phyloP scores from a whole-genome alignment of 2,888 invertebrate genomes.

The Hedya salicella region DNA sequence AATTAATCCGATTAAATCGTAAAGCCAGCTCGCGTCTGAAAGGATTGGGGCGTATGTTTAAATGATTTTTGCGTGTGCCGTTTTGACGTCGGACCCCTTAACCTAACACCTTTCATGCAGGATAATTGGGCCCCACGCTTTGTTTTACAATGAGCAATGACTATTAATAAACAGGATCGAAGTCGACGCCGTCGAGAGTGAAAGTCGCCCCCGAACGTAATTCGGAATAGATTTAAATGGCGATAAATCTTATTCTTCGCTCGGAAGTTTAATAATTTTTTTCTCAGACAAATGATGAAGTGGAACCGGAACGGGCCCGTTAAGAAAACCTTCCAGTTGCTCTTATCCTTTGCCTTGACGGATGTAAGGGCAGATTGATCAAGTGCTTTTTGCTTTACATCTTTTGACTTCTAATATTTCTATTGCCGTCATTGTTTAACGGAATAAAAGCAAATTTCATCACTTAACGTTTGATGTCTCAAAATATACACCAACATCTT shows the following conservation, averaged over 20 bases:
- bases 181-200: conserved; percentile 50
- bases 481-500: neutral
- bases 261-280: conserved; percentile 57
- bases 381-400: neutral
- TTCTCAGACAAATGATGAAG: conserved; percentile 59
- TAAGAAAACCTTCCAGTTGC: conserved; percentile 49
- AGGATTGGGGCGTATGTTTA: conserved; percentile 64
- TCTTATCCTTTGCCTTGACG: conserved; percentile 50
- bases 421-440: neutral
- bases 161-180: conserved; percentile 74
- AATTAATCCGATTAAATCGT: conserved; percentile 76
- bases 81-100: conserved; percentile 67
- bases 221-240: conserved; percentile 54
- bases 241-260: conserved; percentile 59
- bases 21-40: conserved; percentile 66
- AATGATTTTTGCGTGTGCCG: conserved; percentile 75
- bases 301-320: conserved; percentile 50
- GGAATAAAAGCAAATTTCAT: neutral
- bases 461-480: neutral
- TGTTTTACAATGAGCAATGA: conserved; percentile 76
- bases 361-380: conserved; percentile 45
- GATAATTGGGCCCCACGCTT: conserved; percentile 67
- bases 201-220: conserved; percentile 40
- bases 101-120: conserved; percentile 65
- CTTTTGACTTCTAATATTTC: neutral